Evolutionary conservation across 2,888 invertebrate species (phyloP), one percentile per base, ranked within the genome.

Genomic region (Cephus runcator): DNA sequence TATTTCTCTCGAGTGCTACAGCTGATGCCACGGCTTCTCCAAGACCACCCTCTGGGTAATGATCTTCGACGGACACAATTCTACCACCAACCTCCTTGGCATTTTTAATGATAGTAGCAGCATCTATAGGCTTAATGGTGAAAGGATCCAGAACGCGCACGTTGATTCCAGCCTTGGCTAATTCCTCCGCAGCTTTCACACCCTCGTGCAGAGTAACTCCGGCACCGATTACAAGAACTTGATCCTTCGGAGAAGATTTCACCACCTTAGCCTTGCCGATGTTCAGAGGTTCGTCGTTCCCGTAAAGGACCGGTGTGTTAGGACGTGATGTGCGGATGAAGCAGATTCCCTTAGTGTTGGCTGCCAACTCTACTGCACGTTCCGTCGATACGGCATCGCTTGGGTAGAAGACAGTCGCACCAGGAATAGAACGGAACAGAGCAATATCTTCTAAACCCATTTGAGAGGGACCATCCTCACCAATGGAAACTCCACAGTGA

Each of bases 371-470:
- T 40, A 98, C 96, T 1, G 99, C 97, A 78, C 98, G 94, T 92
- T 99, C 99, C 36, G 96, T 94, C 69, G 97, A 96, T 12, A 99
- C 99, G 0, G 98, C 99, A 92, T 99, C 99, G 69, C 93, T 93
- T 74, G 96, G 96, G 87, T 96, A 96, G 92, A 96, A 96, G 11
- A 96, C 93, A 1, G 95, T 95, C 82, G 94, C 93, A 80, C 96
- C 96, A 77, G 99, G 98, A 83, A 99, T 94, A 6, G 97, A 92
- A 71, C 99, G 94, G 95, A 99, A 99, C 94, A 99, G 94, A 1
- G 98, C 97, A 79, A 99, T 92, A 92, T 99, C 99, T 93, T 99
- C 99, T n/a, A 99, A 94, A 6, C 98, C 99, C 99, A 99, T 99
- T 93, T 99, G 99, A 78, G 98, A 98, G 31, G 99, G 99, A 0